These are phyloP conservation scores for Echinometra lucunter DNA, from an alignment of 53 echinoderm and acorn worm genomes.

Conservation along the genomic window DNA sequence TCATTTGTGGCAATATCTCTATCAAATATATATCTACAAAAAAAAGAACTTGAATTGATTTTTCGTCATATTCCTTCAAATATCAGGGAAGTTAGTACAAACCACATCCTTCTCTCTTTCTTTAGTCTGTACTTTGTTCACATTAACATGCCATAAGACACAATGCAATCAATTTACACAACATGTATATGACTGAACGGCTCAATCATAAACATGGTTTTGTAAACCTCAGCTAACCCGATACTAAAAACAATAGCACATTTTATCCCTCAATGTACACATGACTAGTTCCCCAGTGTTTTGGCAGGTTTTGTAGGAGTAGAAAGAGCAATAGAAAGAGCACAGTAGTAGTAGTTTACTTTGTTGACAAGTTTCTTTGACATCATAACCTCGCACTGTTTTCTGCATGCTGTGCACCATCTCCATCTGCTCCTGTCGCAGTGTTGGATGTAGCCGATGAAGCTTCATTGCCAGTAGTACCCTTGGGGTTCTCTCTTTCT, in stretches of 20 bases:
- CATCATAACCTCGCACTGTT: constrained; percentile 20
- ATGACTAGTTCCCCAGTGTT: background rate
- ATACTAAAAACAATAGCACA: background rate
- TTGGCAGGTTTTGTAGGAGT: background rate
- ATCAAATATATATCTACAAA: background rate
- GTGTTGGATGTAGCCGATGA: background rate
- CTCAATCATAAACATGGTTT: background rate
- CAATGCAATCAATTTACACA: background rate
- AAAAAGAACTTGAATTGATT: background rate
- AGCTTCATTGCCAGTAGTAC: background rate
- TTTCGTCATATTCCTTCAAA: background rate
- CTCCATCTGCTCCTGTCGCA: background rate
- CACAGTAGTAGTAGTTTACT: background rate
- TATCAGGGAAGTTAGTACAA: background rate
- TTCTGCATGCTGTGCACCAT: background rate
- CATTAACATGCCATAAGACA: background rate
- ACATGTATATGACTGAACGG: background rate
- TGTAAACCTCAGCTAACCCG: background rate
- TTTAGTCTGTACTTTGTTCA: background rate
- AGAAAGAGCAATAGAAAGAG: background rate
- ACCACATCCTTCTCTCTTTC: background rate
- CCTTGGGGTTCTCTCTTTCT: background rate
- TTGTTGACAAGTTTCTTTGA: background rate
- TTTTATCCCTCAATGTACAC: background rate
- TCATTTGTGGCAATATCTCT: background rate